Evolutionary conservation across 2,888 invertebrate species (phyloP), one percentile per base, ranked within the genome.

Genomic region (Autographa pulchrina): DNA sequence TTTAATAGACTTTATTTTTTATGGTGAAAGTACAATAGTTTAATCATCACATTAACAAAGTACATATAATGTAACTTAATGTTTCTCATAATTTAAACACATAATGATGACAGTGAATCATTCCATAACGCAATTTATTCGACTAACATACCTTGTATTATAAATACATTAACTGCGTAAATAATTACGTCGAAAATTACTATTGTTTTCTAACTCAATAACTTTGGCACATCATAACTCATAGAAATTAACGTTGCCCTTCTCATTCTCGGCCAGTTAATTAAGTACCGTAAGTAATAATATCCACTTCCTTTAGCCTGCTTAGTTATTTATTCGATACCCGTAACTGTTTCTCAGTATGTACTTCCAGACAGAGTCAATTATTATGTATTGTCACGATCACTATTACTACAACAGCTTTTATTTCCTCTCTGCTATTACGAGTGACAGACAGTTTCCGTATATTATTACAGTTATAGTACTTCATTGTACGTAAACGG

Each of bases 391-490:
- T 67, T 69, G 77, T 73, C 71, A 77, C 58, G 65, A 58, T 35
- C 71, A 76, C 70, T 68, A 73, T 71, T 77, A 80, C 74, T 72
- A 78, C 74, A 65, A 74, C 68, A 78, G 70, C 77, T 79, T 80
- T 83, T 81, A 83, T 86, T 82, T 86, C 85, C 88, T 86, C 78
- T 70, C 73, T 74, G 68, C 77, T 69, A 69, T 84, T 81, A 79
- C 82, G 80, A 87, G 82, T 88, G 85, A 83, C 81, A 63, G 78
- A 69, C 82, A 68, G 86, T 88, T 89, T 91, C 90, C 90, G 85
- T 78, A 82, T 74, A 78, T 73, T 72, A 75, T 72, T 70, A 67
- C 69, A 76, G 54, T 56, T 56, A 75, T 72, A 70, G 76, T 81
- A 81, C 70, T 67, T 74, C 77, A 69, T 82, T n/a, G 52, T 61